phyloP scores from a whole-genome alignment of 2,888 invertebrate genomes.

The Drosophila anomalata region DNA sequence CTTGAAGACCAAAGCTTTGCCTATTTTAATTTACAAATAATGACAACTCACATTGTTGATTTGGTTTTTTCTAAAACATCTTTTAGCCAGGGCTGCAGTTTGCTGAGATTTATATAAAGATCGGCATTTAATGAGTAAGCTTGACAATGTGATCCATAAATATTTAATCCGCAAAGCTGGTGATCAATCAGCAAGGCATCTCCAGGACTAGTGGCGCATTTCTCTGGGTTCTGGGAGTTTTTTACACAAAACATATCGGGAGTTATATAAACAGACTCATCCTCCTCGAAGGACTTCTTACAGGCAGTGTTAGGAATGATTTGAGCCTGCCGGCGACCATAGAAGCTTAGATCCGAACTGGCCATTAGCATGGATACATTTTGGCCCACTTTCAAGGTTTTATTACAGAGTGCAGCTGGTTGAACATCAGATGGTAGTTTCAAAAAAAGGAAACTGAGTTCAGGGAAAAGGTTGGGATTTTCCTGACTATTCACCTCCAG shows the following conservation, averaged over 20 bases:
- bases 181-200: constrained; percentile 17
- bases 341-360: constrained; percentile 24
- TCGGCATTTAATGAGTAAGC: constrained; percentile 17
- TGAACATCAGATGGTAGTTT: neutral
- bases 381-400: neutral
- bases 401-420: constrained; percentile 10
- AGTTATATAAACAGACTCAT: constrained; percentile 20
- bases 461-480: neutral
- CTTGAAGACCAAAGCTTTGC: neutral
- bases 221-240: constrained; percentile 9
- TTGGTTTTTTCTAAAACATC: neutral
- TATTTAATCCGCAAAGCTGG: constrained; percentile 28
- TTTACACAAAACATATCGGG: constrained; percentile 25
- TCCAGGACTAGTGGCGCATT: constrained; percentile 23
- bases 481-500: neutral
- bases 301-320: constrained; percentile 21
- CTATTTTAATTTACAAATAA: neutral
- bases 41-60: neutral
- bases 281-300: constrained; percentile 14
- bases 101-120: constrained; percentile 16
- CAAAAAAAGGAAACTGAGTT: constrained; percentile 12
- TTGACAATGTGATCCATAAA: constrained; percentile 27
- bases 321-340: constrained; percentile 15
- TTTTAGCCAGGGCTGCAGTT: constrained; percentile 6
- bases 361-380: constrained; percentile 40